Conservation (phyloP, 2,113 vertebrate genomes). For the Myrmecobius fasciatus region DNA sequence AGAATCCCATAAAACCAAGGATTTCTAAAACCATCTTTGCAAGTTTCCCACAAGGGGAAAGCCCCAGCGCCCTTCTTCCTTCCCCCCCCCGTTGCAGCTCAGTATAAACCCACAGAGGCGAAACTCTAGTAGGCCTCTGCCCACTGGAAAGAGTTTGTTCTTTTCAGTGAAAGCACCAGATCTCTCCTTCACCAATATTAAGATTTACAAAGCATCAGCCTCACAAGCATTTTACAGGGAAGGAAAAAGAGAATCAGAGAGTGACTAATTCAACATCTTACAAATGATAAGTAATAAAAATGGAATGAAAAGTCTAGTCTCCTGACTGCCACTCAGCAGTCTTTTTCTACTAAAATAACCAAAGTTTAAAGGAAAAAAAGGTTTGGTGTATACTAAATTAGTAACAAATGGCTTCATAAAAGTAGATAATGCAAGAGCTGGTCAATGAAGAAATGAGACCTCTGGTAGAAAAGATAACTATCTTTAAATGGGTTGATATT, state of each 20-base stretch:
- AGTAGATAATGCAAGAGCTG: not conserved
- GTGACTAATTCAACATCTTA: not conserved
- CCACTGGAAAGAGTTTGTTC: too few species aligned
- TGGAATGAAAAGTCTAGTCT: not conserved
- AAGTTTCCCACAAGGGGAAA: too few species aligned
- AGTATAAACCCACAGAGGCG: too few species aligned
- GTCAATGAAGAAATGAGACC: not conserved
- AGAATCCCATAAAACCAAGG: too few species aligned
- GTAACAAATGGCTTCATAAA: not conserved
- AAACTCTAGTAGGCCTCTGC: too few species aligned
- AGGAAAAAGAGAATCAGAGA: not conserved
- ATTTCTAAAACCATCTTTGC: too few species aligned
- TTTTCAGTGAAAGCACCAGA: too few species aligned
- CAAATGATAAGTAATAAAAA: not conserved
- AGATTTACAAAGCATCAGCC: not conserved
- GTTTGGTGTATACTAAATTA: not conserved
- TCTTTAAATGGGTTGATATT: not conserved
- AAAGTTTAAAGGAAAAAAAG: not conserved
- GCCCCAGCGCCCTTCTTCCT: too few species aligned
- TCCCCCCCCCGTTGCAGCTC: too few species aligned
- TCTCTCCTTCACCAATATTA: too few species aligned
- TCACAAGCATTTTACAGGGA: not conserved
- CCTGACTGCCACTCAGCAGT: not conserved
- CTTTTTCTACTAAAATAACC: not conserved
- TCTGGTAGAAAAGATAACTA: not conserved